These are phyloP conservation scores for Ectropis crepuscularia DNA, from an alignment of 2,888 invertebrate species.

Conservation along the genomic window DNA sequence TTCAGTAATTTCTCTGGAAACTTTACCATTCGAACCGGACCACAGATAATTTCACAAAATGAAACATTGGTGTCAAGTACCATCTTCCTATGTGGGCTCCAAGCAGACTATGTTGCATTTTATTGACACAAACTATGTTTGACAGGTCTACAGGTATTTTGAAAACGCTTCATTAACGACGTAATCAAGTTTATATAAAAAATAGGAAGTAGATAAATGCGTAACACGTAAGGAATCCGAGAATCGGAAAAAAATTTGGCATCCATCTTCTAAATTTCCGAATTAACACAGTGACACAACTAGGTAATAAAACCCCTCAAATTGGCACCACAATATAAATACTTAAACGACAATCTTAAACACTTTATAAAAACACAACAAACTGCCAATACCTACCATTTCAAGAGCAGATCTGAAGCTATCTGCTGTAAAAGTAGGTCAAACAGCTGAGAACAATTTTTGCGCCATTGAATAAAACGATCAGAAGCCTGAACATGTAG, in stretches of 20 bases:
- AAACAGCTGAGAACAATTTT: conserved; percentile 28
- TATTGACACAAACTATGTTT: too few relatives aligned
- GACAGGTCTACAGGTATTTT: too few relatives aligned
- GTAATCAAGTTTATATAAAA: neutral
- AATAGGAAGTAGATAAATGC: too few relatives aligned
- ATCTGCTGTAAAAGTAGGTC: conserved; percentile 27
- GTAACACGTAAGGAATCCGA: neutral
- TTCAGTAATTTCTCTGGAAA: too few relatives aligned
- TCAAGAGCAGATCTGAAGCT: conserved; percentile 28
- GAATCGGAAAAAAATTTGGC: neutral
- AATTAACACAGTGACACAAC: neutral
- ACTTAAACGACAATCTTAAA: neutral
- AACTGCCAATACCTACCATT: conserved; percentile 19
- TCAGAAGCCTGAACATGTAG: conserved; percentile 19
- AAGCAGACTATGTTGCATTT: too few relatives aligned
- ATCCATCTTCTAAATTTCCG: neutral
- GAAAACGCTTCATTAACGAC: too few relatives aligned
- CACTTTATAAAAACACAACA: conserved; percentile 8
- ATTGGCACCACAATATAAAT: conserved; percentile 3
- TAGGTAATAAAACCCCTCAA: neutral
- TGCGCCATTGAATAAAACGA: conserved; percentile 25
- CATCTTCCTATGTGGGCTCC: too few relatives aligned
- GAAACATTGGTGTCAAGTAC: too few relatives aligned
- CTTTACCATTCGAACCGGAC: too few relatives aligned
- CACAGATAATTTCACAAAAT: too few relatives aligned